phyloP scores from a whole-genome alignment of 1,140 invertebrate genomes.

The Drosophila aff. region DNA sequence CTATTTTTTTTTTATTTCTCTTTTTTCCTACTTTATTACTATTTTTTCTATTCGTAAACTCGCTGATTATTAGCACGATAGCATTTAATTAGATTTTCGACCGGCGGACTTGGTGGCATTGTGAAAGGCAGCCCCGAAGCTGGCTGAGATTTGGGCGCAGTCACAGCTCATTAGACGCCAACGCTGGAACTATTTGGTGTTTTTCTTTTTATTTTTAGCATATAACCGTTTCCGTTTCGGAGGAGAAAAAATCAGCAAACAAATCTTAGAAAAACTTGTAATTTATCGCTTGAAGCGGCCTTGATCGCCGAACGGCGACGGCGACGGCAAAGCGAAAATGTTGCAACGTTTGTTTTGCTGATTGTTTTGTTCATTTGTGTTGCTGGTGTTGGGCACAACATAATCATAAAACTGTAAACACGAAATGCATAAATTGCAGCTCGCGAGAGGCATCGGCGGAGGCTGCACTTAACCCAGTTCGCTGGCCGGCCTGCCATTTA shows the following conservation, averaged over 20 bases:
- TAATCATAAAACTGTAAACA: conserved; percentile 80
- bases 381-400: conserved; percentile 53
- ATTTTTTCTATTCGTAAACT: conserved; percentile 26
- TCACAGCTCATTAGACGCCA: conserved; percentile 59
- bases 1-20: conserved; percentile 4
- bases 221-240: conserved; percentile 60
- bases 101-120: conserved; percentile 32
- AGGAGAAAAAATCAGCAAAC: conserved; percentile 12
- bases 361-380: conserved; percentile 74
- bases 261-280: conserved; percentile 48
- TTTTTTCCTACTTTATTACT: conserved; percentile 1
- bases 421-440: conserved; percentile 75
- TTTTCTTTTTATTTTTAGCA: conserved; percentile 42
- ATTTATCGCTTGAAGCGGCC: conserved; percentile 64
- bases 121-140: conserved; percentile 55
- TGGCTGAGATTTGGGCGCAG: conserved; percentile 27
- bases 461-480: conserved; percentile 72
- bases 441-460: conserved; percentile 45
- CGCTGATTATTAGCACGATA: conserved; percentile 75
- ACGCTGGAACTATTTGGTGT: conserved; percentile 34
- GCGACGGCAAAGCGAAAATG: conserved; percentile 42
- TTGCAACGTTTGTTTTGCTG: conserved; percentile 77
- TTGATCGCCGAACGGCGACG: conserved; percentile 53
- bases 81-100: conserved; percentile 75
- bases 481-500: conserved; percentile 34